Base-by-base conservation (phyloP, 2,113 vertebrate genomes). In the Muntiacus muntjak region DNA sequence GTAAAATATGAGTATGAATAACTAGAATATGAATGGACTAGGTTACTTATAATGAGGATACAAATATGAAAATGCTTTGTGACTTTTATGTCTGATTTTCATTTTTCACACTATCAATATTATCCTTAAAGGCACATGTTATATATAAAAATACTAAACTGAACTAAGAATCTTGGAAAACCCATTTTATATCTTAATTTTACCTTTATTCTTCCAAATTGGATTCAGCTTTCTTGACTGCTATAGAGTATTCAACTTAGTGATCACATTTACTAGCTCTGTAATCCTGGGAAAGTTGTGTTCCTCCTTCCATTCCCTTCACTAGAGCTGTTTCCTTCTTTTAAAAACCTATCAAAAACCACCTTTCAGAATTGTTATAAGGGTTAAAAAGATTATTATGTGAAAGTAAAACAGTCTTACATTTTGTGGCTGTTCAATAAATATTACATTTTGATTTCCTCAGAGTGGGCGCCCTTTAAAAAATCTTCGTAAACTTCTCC, bases 201-300 rank as follows among this genome's bases (percentile, higher is more conserved):
- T 25, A 19, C 21, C 28, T 95, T 95, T 92, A n/a, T 94, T 86
- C 54, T 96, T 94, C 71, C 30, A 94, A 36, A 52, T 10, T 94
- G 40, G 50, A 89, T 30, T 23, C 60, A 83, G 88, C 47, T 87
- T 96, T 95, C 50, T 52, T 64, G 84, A 90, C 4, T 83, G 13
- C 67, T 47, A 13, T 43, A 13, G 45, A 76, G 30, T 47, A 50
- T 71, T 89, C 62, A 83, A 30, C n/a, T 79, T 45, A 64, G 47
- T 78, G 25, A 67, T 94, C 43, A 47, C 28, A 47, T 71, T 82
- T 71, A 83, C 43, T 19, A 84, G 36, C 23, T 76, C 40, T 78
- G 3, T 67, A 81, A 88, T 74, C 52, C 52, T 82, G 33, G n/a
- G 52, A 92, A 83, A 88, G 10, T 15, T 50, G 30, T 71, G 36